Base-by-base conservation (phyloP, 2,113 vertebrate species). In the Sapajus apella region DNA sequence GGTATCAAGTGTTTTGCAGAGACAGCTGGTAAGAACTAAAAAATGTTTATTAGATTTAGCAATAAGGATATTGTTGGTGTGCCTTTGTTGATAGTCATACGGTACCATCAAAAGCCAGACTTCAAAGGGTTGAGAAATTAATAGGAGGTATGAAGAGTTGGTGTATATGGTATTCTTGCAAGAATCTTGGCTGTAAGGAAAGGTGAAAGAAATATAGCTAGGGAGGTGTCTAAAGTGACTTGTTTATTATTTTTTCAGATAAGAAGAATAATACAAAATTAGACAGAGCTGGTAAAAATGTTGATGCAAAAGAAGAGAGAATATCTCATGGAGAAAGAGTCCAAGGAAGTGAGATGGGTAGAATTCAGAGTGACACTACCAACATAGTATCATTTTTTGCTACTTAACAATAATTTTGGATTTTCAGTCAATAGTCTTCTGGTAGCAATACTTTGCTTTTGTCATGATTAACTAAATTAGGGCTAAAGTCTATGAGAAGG, bases 351-450 rank as follows among this genome's bases (percentile, higher is more conserved):
- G 32, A 68, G 12, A 17, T 56, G 32, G 61, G 18, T 56, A 35
- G 17, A 50, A 85, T 91, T 93, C 66, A 76, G 56, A 70, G 18
- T 47, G 50, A 77, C 20, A 64, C 23, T 83, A 50, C 10, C 40
- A 45, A 89, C 43, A 8, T 61, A 21, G 27, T 35, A 30, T n/a
- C 3, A 12, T 0, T 81, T 75, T 85, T 85, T 81, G 43, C 73
- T 76, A 43, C 80, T 91, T 96, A 96, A 73, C 4, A 56, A 82
- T n/a, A 35, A 85, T n/a, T 96, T 91, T 70, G 25, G 5, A 21
- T 52, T 97, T 87, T 84, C 52, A 88, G 30, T 7, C 56, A 93
- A 66, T 35, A 79, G 40, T 90, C 1, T 87, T 83, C 50, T 21
- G 10, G 32, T 90, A 61, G 18, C 1, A 35, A 23, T 61, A 87